Percentiles rank a stretch among this genome's conserved stretches.
phyloP scores from a whole-genome alignment of 2,113 vertebrate species.

The Rafetus swinhoei region DNA sequence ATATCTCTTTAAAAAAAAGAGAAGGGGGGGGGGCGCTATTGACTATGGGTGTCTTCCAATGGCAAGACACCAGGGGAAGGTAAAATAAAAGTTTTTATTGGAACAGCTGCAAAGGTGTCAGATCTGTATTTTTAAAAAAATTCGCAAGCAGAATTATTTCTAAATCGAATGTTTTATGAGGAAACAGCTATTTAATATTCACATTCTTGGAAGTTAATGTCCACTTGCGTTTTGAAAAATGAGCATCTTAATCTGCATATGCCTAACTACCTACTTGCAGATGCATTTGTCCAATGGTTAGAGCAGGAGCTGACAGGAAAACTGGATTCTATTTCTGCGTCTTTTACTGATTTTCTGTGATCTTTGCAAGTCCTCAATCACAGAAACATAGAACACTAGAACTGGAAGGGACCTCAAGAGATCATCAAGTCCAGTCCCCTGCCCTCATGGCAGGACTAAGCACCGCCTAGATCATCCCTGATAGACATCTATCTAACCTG shows the following conservation, averaged over 20 bases:
- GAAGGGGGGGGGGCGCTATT: not conserved
- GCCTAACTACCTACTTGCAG: not conserved
- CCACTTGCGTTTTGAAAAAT: not conserved
- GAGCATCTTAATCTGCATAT: not conserved
- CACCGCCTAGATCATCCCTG: too few relatives aligned
- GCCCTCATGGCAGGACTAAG: too few relatives aligned
- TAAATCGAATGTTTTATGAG: not conserved
- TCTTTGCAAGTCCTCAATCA: too few relatives aligned
- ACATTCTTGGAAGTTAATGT: not conserved
- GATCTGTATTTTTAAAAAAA: not conserved
- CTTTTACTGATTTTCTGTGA: not conserved
- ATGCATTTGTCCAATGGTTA: not conserved
- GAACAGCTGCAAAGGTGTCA: not conserved
- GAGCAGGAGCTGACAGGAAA: not conserved
- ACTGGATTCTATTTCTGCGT: not conserved
- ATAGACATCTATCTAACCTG: too few relatives aligned
- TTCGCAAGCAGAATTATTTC: not conserved
- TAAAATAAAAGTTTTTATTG: not conserved
- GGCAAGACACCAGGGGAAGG: not conserved
- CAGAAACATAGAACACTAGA: too few relatives aligned
- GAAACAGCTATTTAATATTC: not conserved
- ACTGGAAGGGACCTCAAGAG: too few relatives aligned
- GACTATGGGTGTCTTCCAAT: not conserved
- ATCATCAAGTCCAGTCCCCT: too few relatives aligned
- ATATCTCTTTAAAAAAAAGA: not conserved